These are phyloP conservation scores for Hystrix brachyura DNA, from an alignment of 2,113 vertebrate genomes.

Conservation along the genomic window DNA sequence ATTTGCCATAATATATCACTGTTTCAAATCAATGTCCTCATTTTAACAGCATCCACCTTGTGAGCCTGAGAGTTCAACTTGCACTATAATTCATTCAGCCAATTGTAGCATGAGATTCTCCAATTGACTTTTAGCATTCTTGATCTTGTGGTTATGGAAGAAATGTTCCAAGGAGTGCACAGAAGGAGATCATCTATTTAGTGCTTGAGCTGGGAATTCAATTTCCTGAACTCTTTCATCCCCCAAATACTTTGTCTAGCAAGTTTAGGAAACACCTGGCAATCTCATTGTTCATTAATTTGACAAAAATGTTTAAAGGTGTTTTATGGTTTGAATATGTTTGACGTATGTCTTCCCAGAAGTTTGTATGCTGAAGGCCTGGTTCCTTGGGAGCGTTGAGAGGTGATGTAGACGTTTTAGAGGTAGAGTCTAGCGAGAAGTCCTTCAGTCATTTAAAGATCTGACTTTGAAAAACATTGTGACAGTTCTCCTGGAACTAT, in stretches of 20 bases:
- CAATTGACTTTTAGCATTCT: neutral
- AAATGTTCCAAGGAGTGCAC: neutral
- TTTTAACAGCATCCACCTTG: neutral
- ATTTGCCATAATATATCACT: neutral
- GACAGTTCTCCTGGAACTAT: neutral
- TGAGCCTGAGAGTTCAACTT: neutral
- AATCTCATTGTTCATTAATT: neutral
- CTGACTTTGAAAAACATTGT: neutral
- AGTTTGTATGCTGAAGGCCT: neutral
- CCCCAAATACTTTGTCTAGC: too few relatives aligned
- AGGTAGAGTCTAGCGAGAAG: neutral
- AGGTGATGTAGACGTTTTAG: neutral
- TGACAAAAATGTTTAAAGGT: neutral
- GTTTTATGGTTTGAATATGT: neutral
- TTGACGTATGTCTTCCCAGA: neutral
- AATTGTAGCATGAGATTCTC: neutral
- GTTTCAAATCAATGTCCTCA: neutral
- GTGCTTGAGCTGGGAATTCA: neutral
- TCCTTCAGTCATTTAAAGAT: too few relatives aligned
- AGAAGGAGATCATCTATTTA: neutral
- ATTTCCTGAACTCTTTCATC: neutral
- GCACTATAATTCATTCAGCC: neutral
- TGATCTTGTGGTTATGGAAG: neutral
- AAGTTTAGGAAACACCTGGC: too few relatives aligned
- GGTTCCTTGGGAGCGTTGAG: neutral